Base-by-base conservation (phyloP, 2,797 vertebrate genomes). In the Coilia nasus region DNA sequence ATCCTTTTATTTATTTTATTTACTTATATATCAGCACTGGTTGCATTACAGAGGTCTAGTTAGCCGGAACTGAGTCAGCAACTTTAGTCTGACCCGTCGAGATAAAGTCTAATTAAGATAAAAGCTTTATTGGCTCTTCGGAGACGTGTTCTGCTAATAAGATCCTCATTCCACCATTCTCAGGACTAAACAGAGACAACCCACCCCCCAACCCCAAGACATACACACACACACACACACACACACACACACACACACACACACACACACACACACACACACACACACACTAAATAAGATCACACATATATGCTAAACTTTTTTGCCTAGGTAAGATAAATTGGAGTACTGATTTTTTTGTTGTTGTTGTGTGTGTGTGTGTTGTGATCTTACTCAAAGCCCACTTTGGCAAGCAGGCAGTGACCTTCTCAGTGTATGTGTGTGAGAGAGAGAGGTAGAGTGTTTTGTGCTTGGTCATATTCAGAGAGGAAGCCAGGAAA, bases 71-170 rank as follows among this genome's bases (percentile, higher is more conserved):
- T 87, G 86, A 94, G 92, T 95, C 93, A 93, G 94, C 87, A 71
- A 90, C 92, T 85, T 83, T 83, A 90, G 86, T 56, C 82, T 84
- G 47, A 89, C 87, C 92, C 92, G 92, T 92, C 95, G 17, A 96
- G 93, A 94, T 95, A 93, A 94, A 91, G 92, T 95, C 92, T 95
- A 96, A 97, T 97, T 97, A 97, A 95, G 93, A 94, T 97, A 96
- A 97, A 96, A 97, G 97, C 96, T 93, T 96, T 92, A 95, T 91
- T 96, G 94, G 95, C 94, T 91, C 84, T 90, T 90, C 91, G 90
- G 85, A 89, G 90, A 92, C 89, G 93, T 90, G 85, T 85, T 85
- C 84, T 17, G 90, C 92, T 94, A 94, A 94, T 95, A 94, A 94
- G 92, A 93, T 91, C 93, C 84, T 62, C 83, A 83, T 81, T 59